phyloP scores from a whole-genome alignment of 2,888 invertebrate species.

The Autographa pulchrina region DNA sequence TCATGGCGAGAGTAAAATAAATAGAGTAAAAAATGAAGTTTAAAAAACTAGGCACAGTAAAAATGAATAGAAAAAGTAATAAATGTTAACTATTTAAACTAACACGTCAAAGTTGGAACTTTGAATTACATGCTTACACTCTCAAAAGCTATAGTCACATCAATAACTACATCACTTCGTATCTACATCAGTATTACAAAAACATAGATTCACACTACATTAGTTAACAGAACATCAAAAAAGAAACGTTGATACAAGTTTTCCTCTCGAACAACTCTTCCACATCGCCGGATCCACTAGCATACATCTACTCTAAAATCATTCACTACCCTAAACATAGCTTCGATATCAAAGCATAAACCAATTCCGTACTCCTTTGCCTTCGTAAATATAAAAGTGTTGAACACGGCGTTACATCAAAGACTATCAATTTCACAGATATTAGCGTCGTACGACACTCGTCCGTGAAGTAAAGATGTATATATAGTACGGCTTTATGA shows the following conservation, averaged over 20 bases:
- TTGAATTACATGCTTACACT: neutral
- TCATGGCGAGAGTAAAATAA: neutral
- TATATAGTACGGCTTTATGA: slow-evolving; percentile 35
- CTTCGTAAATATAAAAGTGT: slow-evolving; percentile 32
- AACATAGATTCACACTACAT: neutral
- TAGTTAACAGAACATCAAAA: neutral
- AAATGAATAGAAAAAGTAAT: too few species aligned
- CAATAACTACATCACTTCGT: neutral
- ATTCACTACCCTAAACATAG: slow-evolving; percentile 8
- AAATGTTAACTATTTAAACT: too few species aligned
- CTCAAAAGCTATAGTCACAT: neutral
- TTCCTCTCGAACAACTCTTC: slow-evolving; percentile 4
- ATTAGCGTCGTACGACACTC: slow-evolving; percentile 41
- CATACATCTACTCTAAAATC: neutral
- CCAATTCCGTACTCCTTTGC: slow-evolving; percentile 19
- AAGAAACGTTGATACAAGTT: neutral
- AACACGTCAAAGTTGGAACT: too few species aligned
- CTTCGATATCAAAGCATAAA: slow-evolving; percentile 12
- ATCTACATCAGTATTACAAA: neutral
- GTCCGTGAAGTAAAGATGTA: slow-evolving; percentile 11
- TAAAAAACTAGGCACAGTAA: too few species aligned
- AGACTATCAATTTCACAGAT: slow-evolving; percentile 58
- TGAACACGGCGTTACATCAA: slow-evolving; percentile 40
- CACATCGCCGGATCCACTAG: neutral
- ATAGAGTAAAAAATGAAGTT: too few species aligned